Percentiles rank a stretch among this genome's conserved stretches.
phyloP scores from a whole-genome alignment of 2,113 vertebrate species.

The Apteryx mantelli region DNA sequence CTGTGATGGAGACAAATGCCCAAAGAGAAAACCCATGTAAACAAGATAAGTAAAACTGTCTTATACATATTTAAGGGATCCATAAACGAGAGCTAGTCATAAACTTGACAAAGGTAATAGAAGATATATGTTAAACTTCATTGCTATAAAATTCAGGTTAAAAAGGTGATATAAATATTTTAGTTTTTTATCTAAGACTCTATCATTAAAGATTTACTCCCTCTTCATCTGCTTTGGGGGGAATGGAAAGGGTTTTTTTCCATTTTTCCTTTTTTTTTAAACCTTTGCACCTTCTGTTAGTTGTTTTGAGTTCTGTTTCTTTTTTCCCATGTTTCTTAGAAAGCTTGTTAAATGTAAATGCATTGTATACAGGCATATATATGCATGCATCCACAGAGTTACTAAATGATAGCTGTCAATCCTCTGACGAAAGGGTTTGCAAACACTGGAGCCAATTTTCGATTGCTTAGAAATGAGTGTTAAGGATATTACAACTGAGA shows the following conservation, averaged over 20 bases:
- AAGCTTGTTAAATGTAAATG: background rate
- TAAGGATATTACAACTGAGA: background rate
- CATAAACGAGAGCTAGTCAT: conserved; percentile 70
- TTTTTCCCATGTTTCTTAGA: background rate
- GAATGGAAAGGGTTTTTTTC: background rate
- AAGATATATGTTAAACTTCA: conserved; percentile 70
- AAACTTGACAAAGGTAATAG: conserved; percentile 73
- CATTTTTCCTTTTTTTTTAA: background rate
- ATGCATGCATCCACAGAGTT: background rate
- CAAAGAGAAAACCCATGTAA: conserved; percentile 72
- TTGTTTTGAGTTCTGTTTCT: background rate
- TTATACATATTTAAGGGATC: conserved; percentile 77
- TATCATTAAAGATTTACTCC: conserved; percentile 63
- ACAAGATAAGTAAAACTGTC: conserved; percentile 76
- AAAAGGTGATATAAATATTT: conserved; percentile 73
- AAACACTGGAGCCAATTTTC: background rate
- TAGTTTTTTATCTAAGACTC: conserved; percentile 54
- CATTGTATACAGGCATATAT: background rate
- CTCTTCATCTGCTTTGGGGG: background rate
- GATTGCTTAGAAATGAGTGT: background rate
- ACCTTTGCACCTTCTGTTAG: background rate
- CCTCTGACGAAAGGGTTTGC: background rate
- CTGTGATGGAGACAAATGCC: conserved; percentile 74
- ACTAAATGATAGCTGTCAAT: background rate
- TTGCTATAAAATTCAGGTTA: conserved; percentile 69